Base-by-base conservation (phyloP, 2,113 vertebrate genomes). In the Octodon degus region DNA sequence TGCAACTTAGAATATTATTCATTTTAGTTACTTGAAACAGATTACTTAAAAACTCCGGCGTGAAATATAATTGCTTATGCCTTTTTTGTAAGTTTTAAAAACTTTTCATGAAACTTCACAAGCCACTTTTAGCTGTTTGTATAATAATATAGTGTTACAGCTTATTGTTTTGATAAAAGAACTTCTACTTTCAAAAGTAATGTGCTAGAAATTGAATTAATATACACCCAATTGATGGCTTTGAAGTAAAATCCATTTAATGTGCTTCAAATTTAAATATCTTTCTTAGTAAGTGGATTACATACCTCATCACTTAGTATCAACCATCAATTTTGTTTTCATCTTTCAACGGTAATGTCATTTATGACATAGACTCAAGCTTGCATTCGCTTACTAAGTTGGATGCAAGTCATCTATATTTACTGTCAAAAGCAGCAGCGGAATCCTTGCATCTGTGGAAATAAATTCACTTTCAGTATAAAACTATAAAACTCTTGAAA, bases 401-500 rank as follows among this genome's bases (percentile, higher is more conserved):
- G 97, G 96, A 98, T 97, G 94, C 98, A 96, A 97, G 96, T 98
- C 98, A 98, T 98, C 98, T 97, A 96, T 98, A 98, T 98, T 98
- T 98, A 98, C 98, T 94, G 90, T 98, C 98, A 98, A 98, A 94
- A 91, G 47, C 83, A 98, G 98, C 62, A 97, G 97, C 96, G 96
- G 97, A 98, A 97, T 93, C 96, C 98, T 97, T 98, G 97, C 98
- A 98, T 97, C 80, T 94, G 92, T 94, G 96, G 85, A 98, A 99
- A 98, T 98, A 98, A 98, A 99, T 98, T 97, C 96, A 89, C 96
- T 98, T 98, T 98, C 97, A 97, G 94, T 92, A 94, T 89, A 96
- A 96, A 98, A 97, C 98, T 98, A 98, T 98, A 99, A 98, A 98
- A 98, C 91, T 98, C 94, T 96, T 97, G 95, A 98, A 96, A 95